Evolutionary conservation across 2,888 invertebrate genomes (phyloP).

Genomic region (Nemotelus nigrinus): DNA sequence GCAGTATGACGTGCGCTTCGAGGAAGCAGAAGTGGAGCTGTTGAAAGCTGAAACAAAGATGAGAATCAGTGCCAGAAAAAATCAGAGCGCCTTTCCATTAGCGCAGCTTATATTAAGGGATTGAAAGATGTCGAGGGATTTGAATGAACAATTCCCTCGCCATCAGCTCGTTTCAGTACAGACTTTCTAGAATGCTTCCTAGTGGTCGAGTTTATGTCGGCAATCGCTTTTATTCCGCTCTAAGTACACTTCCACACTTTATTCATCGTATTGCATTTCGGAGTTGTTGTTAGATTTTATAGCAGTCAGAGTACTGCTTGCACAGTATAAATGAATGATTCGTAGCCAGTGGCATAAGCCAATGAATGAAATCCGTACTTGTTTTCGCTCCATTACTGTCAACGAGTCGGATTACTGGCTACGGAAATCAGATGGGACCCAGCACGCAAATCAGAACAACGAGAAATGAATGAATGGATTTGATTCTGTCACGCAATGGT

Average conservation of each 20-base stretch:
- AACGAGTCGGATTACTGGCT: conserved; percentile 6
- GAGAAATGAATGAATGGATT: neutral
- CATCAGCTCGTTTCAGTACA: neutral
- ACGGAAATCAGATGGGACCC: conserved; percentile 1
- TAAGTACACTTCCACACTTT: neutral
- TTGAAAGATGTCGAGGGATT: neutral
- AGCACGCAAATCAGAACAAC: conserved; percentile 12
- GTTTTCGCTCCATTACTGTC: conserved; percentile 15
- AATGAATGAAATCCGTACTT: conserved; percentile 12
- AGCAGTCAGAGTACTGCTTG: neutral
- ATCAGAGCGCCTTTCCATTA: conserved; percentile 18
- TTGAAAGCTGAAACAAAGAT: neutral
- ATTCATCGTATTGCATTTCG: neutral
- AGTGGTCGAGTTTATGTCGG: conserved; percentile 7
- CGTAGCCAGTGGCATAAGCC: neutral
- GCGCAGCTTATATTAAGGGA: conserved; percentile 1
- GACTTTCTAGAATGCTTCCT: neutral
- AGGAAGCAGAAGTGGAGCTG: neutral
- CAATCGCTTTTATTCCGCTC: conserved; percentile 27
- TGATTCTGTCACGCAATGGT: neutral
- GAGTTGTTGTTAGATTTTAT: no score
- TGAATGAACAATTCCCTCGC: conserved; percentile 32
- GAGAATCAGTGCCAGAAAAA: conserved; percentile 7
- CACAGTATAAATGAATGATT: conserved; percentile 3
- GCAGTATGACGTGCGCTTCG: neutral